Percentiles rank a stretch among this genome's conserved stretches.
phyloP scores from a whole-genome alignment of 2,797 vertebrate species.

The Oryzias dopingdopingensis region DNA sequence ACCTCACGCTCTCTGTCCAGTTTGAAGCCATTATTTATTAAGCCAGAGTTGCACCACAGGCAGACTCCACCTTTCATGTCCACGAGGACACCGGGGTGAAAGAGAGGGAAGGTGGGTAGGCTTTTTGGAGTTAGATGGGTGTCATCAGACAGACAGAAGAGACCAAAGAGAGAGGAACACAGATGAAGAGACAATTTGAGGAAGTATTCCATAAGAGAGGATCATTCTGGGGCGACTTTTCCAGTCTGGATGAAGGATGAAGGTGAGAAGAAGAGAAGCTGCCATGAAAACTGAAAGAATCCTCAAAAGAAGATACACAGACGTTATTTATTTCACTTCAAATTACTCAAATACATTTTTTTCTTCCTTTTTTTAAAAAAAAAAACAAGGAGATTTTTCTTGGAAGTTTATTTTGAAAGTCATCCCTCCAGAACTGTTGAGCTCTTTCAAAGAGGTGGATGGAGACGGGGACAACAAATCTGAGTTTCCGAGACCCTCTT shows the following conservation, averaged over 20 bases:
- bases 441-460: slow-evolving; percentile 7
- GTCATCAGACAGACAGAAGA: slow-evolving; percentile 13
- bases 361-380: too few species aligned
- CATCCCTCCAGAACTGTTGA: neutral
- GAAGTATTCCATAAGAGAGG: neutral
- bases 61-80: slow-evolving; percentile 55
- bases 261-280: neutral
- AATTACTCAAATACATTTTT: too few species aligned
- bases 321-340: neutral
- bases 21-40: slow-evolving; percentile 54
- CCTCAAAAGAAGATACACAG: neutral
- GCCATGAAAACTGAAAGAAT: too few species aligned
- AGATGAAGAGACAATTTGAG: neutral
- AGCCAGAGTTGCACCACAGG: slow-evolving; percentile 26
- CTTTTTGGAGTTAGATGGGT: slow-evolving; percentile 20
- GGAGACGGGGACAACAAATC: slow-evolving; percentile 9
- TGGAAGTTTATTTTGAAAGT: neutral
- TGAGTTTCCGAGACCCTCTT: neutral
- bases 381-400: neutral
- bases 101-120: slow-evolving; percentile 34
- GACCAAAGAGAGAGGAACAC: slow-evolving; percentile 12
- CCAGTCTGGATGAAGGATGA: slow-evolving; percentile 1
- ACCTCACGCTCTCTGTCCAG: slow-evolving; percentile 4
- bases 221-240: neutral
- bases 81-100: slow-evolving; percentile 50